These are phyloP conservation scores for rat (Rattus norvegicus) DNA, from an alignment of 2,113 vertebrate genomes.

Conservation along the genomic window DNA sequence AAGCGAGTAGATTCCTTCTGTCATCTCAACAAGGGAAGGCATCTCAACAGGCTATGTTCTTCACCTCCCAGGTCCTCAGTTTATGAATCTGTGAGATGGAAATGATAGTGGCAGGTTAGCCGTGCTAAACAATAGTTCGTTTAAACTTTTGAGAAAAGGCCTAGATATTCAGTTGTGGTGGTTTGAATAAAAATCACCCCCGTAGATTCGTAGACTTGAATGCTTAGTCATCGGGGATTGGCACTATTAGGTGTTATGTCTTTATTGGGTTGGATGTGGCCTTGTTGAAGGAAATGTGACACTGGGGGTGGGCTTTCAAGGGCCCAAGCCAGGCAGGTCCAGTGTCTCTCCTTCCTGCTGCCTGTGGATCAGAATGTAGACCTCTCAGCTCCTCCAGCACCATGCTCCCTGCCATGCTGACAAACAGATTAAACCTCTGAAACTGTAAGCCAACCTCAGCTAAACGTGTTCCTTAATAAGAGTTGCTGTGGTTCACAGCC, in stretches of 20 bases:
- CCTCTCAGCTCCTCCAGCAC: not conserved
- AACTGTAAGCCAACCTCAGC: not conserved
- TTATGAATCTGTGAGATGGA: not conserved
- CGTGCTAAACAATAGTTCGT: not conserved
- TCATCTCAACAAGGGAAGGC: not conserved
- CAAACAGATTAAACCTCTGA: not conserved
- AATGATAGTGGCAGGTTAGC: not conserved
- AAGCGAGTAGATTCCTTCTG: not conserved
- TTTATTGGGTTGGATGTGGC: not conserved
- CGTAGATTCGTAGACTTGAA: not conserved
- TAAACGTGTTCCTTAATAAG: not conserved
- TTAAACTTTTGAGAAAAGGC: not conserved
- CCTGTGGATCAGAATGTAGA: not conserved
- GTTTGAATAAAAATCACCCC: not conserved
- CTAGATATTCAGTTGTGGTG: not conserved
- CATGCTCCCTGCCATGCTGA: not conserved
- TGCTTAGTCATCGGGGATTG: not conserved
- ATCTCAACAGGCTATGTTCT: not conserved
- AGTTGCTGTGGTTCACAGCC: not conserved
- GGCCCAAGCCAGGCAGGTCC: not conserved
- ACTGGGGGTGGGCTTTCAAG: not conserved
- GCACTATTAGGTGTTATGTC: not conserved
- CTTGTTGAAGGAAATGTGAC: not conserved
- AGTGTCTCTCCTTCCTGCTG: not conserved
- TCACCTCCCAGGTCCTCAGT: not conserved